Percentiles rank a stretch among this genome's conserved stretches.
phyloP scores from a whole-genome alignment of 2,888 invertebrate genomes.

The Pristionchus mayeri region DNA sequence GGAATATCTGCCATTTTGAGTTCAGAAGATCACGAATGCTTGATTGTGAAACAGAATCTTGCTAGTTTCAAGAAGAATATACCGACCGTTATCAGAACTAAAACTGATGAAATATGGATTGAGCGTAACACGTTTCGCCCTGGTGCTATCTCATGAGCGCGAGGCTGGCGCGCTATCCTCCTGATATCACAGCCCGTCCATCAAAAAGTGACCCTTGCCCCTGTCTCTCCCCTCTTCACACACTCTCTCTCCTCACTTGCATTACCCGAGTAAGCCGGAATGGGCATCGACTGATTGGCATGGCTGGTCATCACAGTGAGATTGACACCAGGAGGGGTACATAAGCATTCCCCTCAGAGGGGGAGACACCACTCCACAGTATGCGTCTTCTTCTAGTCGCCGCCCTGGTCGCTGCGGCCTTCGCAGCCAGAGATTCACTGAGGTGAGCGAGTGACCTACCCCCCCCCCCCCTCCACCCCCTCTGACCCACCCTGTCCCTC shows the following conservation, averaged over 20 bases:
- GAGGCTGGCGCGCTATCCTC: neutral
- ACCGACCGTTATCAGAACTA: too few relatives aligned
- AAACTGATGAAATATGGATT: too few relatives aligned
- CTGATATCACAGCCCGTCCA: neutral
- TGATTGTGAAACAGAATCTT: too few relatives aligned
- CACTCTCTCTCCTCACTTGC: neutral
- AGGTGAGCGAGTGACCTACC: too few relatives aligned
- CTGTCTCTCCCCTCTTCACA: neutral
- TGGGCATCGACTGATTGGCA: neutral
- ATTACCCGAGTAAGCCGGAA: neutral
- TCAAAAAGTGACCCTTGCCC: neutral
- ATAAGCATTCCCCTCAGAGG: neutral
- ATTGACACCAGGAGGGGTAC: neutral
- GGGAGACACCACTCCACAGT: slow-evolving; percentile 30
- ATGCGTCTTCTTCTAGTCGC: slow-evolving; percentile 44
- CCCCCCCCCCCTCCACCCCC: too few relatives aligned
- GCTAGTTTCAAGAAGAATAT: too few relatives aligned
- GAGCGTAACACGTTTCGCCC: too few relatives aligned
- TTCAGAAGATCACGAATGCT: too few relatives aligned
- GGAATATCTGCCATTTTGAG: too few relatives aligned
- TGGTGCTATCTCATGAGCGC: too few relatives aligned
- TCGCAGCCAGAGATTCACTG: too few relatives aligned
- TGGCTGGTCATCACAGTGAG: neutral
- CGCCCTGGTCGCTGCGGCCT: too few relatives aligned
- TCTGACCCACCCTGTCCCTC: neutral